Evolutionary conservation across 2,113 vertebrate genomes (phyloP), one percentile per base, ranked within the genome.

Genomic region (Xyliphius kryptos): DNA sequence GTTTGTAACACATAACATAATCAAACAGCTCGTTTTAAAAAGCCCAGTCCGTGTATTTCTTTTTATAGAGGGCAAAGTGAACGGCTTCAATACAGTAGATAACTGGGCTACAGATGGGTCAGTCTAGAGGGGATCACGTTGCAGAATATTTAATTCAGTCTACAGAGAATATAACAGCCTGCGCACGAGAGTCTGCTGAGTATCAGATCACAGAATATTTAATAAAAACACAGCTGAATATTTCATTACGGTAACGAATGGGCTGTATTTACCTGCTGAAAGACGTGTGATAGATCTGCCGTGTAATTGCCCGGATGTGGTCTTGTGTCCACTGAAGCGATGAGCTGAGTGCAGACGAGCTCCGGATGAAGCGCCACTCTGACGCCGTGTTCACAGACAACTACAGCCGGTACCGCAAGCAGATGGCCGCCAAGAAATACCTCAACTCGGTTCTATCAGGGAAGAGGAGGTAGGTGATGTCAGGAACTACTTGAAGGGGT

Each of bases 351-450:
- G 80, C 83, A 46, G 79, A 83, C 44, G 73, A 84, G 60, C 43
- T 54, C 17, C 87, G 83, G 14, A 78, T 82, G 52, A 94, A 93
- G 66, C 89, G 90, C 10, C 90, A 93, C 63, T 91, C 90, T 0
- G 92, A 93, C 0, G 89, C 90, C 0, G 79, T 93, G 56, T 94
- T 93, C 78, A 92, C 91, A 0, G 89, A 93, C 80, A 91, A 88
- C 76, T 94, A 91, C 74, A 93, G 89, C 58, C 88, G 89, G 44
- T 86, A 88, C 58, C 79, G 89, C 52, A 91, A 93, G 73, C 87
- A 91, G 79, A 90, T 92, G 88, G 90, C 90, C 3, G 83, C 89
- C 53, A 91, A 91, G 84, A 94, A 94, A 65, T 92, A 91, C 62
- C 72, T 93, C 76, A 87, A 90, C 63, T 89, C 87, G 1, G 81